Evolutionary conservation across 1,140 invertebrate species (phyloP).

Genomic region (Leptoteleia sp.): DNA sequence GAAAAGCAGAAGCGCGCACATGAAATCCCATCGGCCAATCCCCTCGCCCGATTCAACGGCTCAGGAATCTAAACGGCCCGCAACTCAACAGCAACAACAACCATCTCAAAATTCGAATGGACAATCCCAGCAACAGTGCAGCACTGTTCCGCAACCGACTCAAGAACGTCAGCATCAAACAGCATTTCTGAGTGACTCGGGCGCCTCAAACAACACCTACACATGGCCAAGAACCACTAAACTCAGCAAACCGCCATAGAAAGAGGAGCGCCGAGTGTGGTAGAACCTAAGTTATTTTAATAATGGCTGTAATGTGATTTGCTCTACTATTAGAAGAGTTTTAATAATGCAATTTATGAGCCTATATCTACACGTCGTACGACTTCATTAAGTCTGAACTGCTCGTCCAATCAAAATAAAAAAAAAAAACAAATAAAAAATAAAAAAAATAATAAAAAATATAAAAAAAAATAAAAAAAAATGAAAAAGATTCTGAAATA

Average conservation of each 20-base stretch:
- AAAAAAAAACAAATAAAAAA: constrained; percentile 46
- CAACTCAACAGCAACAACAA: constrained; percentile 69
- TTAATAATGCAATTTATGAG: constrained; percentile 68
- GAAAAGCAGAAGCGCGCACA: constrained; percentile 98
- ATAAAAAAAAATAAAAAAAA: constrained; percentile 45
- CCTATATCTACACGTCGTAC: constrained; percentile 64
- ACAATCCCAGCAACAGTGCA: constrained; percentile 69
- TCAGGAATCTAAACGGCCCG: constrained; percentile 78
- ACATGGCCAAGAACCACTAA: constrained; percentile 79
- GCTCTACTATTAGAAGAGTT: constrained; percentile 68
- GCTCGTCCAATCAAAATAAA: constrained; percentile 67
- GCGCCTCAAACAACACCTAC: constrained; percentile 68
- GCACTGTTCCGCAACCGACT: constrained; percentile 60
- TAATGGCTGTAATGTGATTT: constrained; percentile 78
- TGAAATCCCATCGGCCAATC: constrained; percentile 95
- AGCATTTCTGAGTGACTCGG: constrained; percentile 62
- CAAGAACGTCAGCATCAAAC: constrained; percentile 67
- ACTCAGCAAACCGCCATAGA: constrained; percentile 79
- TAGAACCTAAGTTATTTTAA: constrained; percentile 80
- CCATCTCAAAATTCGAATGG: constrained; percentile 62
- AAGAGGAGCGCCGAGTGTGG: constrained; percentile 69
- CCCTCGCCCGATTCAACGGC: constrained; percentile 80
- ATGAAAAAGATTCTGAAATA: constrained; percentile 39
- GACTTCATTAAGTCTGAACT: constrained; percentile 66
- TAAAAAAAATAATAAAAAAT: constrained; percentile 40